These are phyloP conservation scores for Ptilonorhynchus violaceus DNA, from an alignment of 2,113 vertebrate species.

Conservation along the genomic window DNA sequence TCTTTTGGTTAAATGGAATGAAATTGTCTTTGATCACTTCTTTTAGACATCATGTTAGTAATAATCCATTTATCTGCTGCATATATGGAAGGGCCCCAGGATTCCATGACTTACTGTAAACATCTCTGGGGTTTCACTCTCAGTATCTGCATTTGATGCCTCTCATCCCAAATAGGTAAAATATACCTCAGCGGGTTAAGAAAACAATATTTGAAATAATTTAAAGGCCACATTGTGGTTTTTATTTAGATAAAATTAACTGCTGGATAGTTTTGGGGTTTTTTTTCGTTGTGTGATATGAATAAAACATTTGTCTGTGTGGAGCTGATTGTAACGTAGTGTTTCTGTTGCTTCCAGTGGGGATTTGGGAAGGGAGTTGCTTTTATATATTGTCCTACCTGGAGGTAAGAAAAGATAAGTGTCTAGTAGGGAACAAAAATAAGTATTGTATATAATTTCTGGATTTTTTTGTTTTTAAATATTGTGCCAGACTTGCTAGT, in stretches of 20 bases:
- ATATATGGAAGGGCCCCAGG: not conserved
- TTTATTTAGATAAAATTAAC: slow-evolving; percentile 13
- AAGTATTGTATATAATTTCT: not conserved
- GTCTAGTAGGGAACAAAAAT: not conserved
- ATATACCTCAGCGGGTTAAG: not conserved
- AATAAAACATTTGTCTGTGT: slow-evolving; percentile 12
- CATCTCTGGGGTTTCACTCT: not conserved
- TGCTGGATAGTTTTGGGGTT: not conserved
- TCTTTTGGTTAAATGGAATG: slow-evolving; percentile 27
- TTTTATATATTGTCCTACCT: not conserved
- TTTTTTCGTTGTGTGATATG: not conserved
- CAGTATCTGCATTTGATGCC: not conserved
- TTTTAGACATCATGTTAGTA: not conserved
- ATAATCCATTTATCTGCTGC: slow-evolving; percentile 16
- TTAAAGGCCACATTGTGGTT: not conserved
- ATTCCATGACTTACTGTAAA: not conserved
- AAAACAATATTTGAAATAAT: not conserved
- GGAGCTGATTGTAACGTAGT: not conserved
- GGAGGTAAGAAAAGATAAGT: not conserved
- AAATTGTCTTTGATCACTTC: not conserved
- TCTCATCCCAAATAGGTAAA: not conserved
- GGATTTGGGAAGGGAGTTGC: not conserved
- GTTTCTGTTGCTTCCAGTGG: not conserved
- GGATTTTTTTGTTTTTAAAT: not conserved
- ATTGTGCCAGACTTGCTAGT: not conserved